Conservation (phyloP, 2,797 vertebrate genomes). For the Gambusia yucatana region DNA sequence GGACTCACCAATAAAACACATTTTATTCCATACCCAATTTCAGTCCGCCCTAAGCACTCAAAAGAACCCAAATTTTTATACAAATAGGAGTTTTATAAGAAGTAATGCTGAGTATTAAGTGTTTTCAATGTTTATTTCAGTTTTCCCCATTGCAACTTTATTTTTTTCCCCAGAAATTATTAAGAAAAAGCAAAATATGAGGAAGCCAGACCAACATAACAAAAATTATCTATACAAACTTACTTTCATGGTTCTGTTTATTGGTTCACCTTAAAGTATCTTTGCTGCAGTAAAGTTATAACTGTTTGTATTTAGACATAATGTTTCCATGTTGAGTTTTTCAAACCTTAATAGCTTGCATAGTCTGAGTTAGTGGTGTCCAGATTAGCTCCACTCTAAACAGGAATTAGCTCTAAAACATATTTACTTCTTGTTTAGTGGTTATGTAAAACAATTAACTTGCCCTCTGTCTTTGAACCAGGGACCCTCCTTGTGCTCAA, state of each 20-base stretch:
- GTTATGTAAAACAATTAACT: not conserved
- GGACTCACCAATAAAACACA: not conserved
- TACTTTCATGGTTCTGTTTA: not conserved
- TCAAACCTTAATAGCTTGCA: not conserved
- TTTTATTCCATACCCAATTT: not conserved
- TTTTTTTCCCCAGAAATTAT: not conserved
- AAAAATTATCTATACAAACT: not conserved
- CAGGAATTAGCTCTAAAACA: not conserved
- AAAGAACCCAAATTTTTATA: not conserved
- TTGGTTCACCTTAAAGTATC: not conserved
- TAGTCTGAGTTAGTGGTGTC: not conserved
- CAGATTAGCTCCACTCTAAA: not conserved
- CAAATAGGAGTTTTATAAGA: not conserved
- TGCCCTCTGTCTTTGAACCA: conserved; percentile 51
- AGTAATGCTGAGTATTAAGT: not conserved
- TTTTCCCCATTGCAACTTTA: not conserved
- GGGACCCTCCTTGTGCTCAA: conserved; percentile 92
- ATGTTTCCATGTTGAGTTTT: not conserved
- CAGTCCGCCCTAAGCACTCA: not conserved
- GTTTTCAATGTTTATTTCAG: not conserved
- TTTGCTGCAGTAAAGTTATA: not conserved
- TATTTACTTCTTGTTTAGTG: not conserved
- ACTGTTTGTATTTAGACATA: not conserved
- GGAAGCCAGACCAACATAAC: not conserved
- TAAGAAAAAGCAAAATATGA: not conserved